Conservation (phyloP, 2,113 vertebrate species). For the zebrafish (Danio rerio) region DNA sequence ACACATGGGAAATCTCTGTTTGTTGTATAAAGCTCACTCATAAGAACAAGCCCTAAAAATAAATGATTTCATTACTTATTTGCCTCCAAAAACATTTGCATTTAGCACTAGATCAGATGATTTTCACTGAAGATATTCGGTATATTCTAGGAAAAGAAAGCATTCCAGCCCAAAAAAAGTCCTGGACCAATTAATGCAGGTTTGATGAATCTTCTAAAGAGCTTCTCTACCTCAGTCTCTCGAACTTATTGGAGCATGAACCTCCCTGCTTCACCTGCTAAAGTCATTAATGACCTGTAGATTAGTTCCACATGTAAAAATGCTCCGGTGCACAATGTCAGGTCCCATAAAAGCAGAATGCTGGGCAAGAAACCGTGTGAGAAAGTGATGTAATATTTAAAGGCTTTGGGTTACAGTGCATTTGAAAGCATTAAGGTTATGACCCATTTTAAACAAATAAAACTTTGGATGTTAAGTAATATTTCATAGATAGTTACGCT, state of each 20-base stretch:
- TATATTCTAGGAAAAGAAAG: not conserved
- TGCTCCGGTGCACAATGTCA: slow-evolving; percentile 68
- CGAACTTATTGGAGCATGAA: slow-evolving; percentile 60
- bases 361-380: slow-evolving; percentile 66
- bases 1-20: not conserved
- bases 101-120: not conserved
- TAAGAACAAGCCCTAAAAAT: not conserved
- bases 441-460: slow-evolving; percentile 41
- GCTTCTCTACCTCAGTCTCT: not conserved
- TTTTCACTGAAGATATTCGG: not conserved
- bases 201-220: slow-evolving; percentile 10
- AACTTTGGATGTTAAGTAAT: not conserved
- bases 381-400: slow-evolving; percentile 56
- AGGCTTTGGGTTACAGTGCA: slow-evolving; percentile 27
- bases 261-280: slow-evolving; percentile 69
- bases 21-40: not conserved
- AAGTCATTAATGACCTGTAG: slow-evolving; percentile 69
- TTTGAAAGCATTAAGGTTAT: slow-evolving; percentile 25
- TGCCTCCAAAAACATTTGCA: not conserved
- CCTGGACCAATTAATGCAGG: not conserved
- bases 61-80: not conserved
- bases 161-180: not conserved
- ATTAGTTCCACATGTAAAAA: slow-evolving; percentile 75
- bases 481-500: not conserved
- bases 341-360: slow-evolving; percentile 68